Conservation (phyloP, 2,113 vertebrate species). For the Poeciliopsis retropinna region DNA sequence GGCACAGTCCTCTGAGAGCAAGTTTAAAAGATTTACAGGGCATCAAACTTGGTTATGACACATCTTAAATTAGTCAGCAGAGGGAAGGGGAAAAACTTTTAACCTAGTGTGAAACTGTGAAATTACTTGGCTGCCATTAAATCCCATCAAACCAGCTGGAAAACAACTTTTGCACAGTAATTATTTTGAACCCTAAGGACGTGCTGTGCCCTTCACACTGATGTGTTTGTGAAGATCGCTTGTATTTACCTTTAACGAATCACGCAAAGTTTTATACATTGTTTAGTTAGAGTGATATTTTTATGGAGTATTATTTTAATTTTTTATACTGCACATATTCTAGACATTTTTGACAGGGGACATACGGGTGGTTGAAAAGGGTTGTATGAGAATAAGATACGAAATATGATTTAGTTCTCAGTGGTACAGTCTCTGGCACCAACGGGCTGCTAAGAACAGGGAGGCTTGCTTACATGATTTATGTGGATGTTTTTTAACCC, state of each 20-base stretch:
- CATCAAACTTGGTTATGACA: slow-evolving; percentile 69
- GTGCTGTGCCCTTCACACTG: not conserved
- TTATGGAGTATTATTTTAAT: not conserved
- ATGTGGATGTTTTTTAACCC: not conserved
- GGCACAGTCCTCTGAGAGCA: slow-evolving; percentile 44
- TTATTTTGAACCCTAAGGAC: slow-evolving; percentile 18
- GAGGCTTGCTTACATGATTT: not conserved
- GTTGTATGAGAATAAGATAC: not conserved
- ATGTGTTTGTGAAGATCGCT: not conserved
- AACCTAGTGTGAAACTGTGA: slow-evolving; percentile 56
- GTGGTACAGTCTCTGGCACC: too few relatives aligned
- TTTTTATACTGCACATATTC: slow-evolving; percentile 4
- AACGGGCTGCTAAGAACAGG: not conserved
- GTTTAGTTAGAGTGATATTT: too few relatives aligned
- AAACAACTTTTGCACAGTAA: slow-evolving; percentile 31
- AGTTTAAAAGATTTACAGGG: slow-evolving; percentile 70
- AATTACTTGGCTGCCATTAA: slow-evolving; percentile 45
- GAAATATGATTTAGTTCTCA: too few relatives aligned
- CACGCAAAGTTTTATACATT: not conserved
- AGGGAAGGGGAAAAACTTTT: slow-evolving; percentile 47
- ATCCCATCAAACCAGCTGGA: slow-evolving; percentile 15
- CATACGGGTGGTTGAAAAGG: not conserved
- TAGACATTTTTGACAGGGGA: not conserved
- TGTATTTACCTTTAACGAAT: slow-evolving; percentile 5
- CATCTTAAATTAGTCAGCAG: slow-evolving; percentile 62